Conservation (phyloP, 2,797 vertebrate species). For the Mastacembelus armatus region DNA sequence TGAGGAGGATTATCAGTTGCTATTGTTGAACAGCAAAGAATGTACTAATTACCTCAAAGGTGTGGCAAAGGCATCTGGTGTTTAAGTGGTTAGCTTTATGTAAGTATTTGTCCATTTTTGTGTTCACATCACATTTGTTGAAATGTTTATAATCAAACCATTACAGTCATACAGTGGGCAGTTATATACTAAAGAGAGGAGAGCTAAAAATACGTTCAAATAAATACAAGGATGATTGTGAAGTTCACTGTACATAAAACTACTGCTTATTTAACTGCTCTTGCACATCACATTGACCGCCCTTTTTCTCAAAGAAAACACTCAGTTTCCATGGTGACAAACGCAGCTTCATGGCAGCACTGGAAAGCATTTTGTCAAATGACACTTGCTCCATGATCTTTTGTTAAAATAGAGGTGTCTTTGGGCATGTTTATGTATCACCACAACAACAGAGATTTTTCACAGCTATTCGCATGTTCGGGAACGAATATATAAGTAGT, state of each 20-base stretch:
- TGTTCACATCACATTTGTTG: not conserved
- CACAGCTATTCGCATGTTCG: constrained; percentile 40
- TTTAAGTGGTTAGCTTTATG: not conserved
- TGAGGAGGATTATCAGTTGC: constrained; percentile 5
- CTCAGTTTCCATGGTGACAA: constrained; percentile 70
- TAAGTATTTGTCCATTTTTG: not conserved
- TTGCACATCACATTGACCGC: constrained; percentile 17
- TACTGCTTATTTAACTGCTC: constrained; percentile 25
- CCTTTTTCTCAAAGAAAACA: constrained; percentile 7
- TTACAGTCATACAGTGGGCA: not conserved
- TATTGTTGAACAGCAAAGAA: not conserved
- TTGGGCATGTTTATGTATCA: constrained; percentile 58
- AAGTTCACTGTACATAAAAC: constrained; percentile 16
- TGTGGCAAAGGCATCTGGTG: not conserved
- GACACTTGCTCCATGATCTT: constrained; percentile 70
- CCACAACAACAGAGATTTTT: constrained; percentile 65
- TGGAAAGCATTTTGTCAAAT: constrained; percentile 64
- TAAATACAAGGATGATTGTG: constrained; percentile 20
- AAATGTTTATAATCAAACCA: too few relatives aligned
- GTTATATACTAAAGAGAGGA: constrained; percentile 43
- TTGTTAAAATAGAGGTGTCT: constrained; percentile 54
- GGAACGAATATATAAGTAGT: too few relatives aligned
- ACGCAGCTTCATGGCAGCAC: constrained; percentile 34
- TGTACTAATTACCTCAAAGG: not conserved
- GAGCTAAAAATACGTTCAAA: constrained; percentile 15